phyloP scores from a whole-genome alignment of 2,797 vertebrate genomes.

The Pangasius krempfi region DNA sequence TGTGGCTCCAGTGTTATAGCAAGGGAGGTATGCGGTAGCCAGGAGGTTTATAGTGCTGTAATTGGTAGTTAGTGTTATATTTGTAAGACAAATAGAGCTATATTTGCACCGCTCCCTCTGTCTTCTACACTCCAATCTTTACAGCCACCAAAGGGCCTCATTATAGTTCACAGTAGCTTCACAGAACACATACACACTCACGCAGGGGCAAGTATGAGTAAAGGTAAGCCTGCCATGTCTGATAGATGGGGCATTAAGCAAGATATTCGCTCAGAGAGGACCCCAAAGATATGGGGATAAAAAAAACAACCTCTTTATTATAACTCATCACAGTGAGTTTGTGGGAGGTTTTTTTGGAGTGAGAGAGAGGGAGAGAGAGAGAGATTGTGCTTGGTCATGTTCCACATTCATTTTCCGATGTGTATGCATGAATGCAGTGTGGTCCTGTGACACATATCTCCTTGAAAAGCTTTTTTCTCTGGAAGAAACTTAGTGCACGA shows the following conservation, averaged over 20 bases:
- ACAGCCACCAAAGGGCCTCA: conserved; percentile 91
- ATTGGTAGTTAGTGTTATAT: conserved; percentile 95
- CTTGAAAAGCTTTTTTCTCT: neutral
- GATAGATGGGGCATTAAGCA: conserved; percentile 80
- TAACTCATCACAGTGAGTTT: conserved; percentile 40
- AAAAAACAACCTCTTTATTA: conserved; percentile 54
- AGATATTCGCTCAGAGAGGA: conserved; percentile 55
- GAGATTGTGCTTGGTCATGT: conserved; percentile 31
- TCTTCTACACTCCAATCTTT: conserved; percentile 85
- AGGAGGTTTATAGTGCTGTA: conserved; percentile 91
- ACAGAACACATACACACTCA: conserved; percentile 64
- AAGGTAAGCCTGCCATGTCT: conserved; percentile 64
- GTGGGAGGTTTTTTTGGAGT: neutral
- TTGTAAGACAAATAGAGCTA: conserved; percentile 95
- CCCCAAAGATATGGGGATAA: conserved; percentile 45
- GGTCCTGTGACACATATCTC: neutral
- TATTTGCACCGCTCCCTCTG: conserved; percentile 82
- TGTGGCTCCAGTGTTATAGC: conserved; percentile 81
- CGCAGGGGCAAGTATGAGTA: conserved; percentile 45
- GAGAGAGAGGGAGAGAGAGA: neutral
- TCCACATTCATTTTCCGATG: conserved; percentile 12
- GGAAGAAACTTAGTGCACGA: neutral
- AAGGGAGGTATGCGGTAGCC: conserved; percentile 83
- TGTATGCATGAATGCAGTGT: neutral
- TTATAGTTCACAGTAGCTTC: conserved; percentile 82